A percentile compares a stretch with the other conserved stretches of the same genome.
Conservation (phyloP, 2,113 vertebrate species). For the Oxyruncus cristatus region DNA sequence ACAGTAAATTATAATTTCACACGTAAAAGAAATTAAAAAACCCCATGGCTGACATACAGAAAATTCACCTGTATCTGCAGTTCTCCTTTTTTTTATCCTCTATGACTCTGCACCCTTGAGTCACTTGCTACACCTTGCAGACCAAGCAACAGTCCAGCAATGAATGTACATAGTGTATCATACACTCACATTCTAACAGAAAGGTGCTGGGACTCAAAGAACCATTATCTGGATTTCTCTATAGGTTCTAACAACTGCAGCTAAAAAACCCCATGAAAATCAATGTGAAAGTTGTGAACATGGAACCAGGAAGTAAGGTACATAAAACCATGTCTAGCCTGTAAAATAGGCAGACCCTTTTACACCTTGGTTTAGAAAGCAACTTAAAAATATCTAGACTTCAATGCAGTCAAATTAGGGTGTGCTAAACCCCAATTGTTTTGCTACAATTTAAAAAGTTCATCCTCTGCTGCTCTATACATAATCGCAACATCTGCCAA, state of each 20-base stretch:
- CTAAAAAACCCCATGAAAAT: not conserved
- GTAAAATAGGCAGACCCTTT: not conserved
- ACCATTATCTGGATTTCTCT: not conserved
- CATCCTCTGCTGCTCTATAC: not conserved
- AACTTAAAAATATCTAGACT: not conserved
- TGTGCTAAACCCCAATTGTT: not conserved
- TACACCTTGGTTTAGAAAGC: not conserved
- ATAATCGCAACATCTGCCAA: not conserved
- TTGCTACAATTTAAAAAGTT: not conserved
- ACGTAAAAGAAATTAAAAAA: not conserved
- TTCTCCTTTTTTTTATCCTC: slow-evolving; percentile 23
- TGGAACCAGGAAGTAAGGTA: not conserved
- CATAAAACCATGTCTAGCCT: not conserved
- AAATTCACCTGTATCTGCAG: slow-evolving; percentile 18
- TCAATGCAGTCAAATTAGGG: not conserved
- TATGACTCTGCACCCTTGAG: slow-evolving; percentile 24
- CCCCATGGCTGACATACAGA: not conserved
- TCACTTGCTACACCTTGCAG: slow-evolving; percentile 17
- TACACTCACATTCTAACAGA: slow-evolving; percentile 3
- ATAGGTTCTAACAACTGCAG: not conserved
- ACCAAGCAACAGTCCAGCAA: not conserved
- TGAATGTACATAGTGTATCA: slow-evolving; percentile 35
- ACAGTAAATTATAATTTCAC: slow-evolving; percentile 27
- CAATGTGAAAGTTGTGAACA: not conserved
- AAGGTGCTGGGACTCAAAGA: slow-evolving; percentile 9